Percentiles rank a stretch among this genome's conserved stretches.
These are phyloP conservation scores for Nestor notabilis DNA, from an alignment of 2,113 vertebrate genomes.

Conservation along the genomic window DNA sequence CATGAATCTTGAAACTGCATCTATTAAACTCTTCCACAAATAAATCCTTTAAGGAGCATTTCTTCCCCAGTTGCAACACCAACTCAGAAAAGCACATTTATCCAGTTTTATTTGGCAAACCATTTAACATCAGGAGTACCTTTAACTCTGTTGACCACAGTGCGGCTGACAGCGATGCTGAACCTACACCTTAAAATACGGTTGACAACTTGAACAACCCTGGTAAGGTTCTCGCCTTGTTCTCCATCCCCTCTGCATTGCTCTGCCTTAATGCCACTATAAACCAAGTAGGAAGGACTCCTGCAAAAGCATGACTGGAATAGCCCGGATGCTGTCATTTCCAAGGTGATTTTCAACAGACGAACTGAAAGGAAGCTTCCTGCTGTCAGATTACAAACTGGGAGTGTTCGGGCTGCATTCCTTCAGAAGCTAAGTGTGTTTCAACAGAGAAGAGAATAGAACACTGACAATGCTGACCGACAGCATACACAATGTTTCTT, in stretches of 20 bases:
- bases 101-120: not conserved
- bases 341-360: not conserved
- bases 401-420: not conserved
- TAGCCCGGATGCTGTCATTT: not conserved
- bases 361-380: not conserved
- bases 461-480: not conserved
- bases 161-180: accelerated
- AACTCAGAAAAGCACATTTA: not conserved
- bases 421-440: not conserved
- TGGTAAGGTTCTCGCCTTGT: not conserved
- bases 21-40: not conserved
- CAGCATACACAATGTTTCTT: accelerated
- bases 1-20: not conserved
- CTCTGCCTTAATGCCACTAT: not conserved
- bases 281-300: not conserved
- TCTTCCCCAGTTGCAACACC: not conserved
- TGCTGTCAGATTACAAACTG: not conserved
- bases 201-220: not conserved
- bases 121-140: not conserved
- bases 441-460: not conserved
- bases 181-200: not conserved
- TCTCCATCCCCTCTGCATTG: not conserved
- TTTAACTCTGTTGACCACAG: not conserved
- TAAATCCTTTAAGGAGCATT: not conserved
- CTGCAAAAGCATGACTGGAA: accelerated